Evolutionary conservation across 1,140 invertebrate species (phyloP).

Genomic region (Dinoponera quadriceps): DNA sequence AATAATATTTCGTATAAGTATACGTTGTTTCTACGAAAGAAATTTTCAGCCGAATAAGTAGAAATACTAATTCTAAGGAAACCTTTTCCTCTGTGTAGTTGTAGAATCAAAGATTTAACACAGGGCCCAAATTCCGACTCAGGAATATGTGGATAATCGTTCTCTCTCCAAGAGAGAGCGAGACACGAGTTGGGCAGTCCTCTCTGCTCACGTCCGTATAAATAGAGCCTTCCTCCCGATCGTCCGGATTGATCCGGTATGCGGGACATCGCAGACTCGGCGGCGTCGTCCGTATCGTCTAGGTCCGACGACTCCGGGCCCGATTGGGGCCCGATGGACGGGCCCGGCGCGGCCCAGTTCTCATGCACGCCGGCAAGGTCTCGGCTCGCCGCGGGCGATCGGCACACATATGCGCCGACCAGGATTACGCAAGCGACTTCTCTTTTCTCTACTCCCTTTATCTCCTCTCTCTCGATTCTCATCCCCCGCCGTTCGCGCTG

Average conservation of each 20-base stretch:
- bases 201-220: too few relatives aligned
- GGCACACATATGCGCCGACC: conserved; percentile 76
- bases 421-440: conserved; percentile 79
- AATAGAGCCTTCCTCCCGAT: neutral
- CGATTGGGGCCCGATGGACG: conserved; percentile 10
- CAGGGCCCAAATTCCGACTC: too few relatives aligned
- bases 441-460: conserved; percentile 45
- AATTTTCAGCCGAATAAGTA: too few relatives aligned
- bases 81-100: too few relatives aligned
- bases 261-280: conserved; percentile 45
- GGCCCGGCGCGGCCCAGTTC: conserved; percentile 81
- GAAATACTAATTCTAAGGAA: too few relatives aligned
- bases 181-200: too few relatives aligned
- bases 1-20: too few relatives aligned
- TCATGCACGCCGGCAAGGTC: conserved; percentile 83
- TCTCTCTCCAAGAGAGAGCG: too few relatives aligned
- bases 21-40: too few relatives aligned
- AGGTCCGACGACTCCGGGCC: conserved; percentile 36
- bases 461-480: neutral
- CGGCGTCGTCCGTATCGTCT: conserved; percentile 39
- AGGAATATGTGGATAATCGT: too few relatives aligned
- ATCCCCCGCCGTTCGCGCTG: neutral
- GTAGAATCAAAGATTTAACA: too few relatives aligned
- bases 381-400: conserved; percentile 79
- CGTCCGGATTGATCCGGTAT: neutral